Evolutionary conservation across 2,888 invertebrate species (phyloP).

Genomic region (Muschampia plurimacula): DNA sequence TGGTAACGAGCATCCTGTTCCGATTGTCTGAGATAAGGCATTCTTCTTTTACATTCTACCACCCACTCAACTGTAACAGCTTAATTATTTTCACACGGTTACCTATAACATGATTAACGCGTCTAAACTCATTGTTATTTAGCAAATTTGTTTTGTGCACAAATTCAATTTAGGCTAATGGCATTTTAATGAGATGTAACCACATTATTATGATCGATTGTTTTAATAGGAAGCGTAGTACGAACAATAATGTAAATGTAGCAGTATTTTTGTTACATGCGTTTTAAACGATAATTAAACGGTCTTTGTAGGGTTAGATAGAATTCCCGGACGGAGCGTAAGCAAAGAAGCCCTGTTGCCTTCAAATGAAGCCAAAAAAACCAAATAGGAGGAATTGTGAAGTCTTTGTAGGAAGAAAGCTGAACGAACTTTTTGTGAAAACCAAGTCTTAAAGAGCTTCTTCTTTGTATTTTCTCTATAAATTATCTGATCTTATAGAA

Average conservation of each 20-base stretch:
- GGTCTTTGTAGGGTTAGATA: background rate
- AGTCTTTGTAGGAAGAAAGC: too few species aligned
- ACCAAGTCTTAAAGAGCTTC: too few species aligned
- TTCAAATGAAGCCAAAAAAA: too few species aligned
- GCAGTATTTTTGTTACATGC: background rate
- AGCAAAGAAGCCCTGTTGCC: too few species aligned
- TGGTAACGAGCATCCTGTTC: too few species aligned
- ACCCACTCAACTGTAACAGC: conserved; percentile 36
- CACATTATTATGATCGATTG: conserved; percentile 30
- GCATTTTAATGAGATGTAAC: conserved; percentile 34
- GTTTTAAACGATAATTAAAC: background rate
- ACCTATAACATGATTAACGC: conserved; percentile 10
- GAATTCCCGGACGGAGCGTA: too few species aligned
- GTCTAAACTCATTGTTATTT: conserved; percentile 26
- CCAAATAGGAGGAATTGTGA: too few species aligned
- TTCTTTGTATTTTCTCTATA: too few species aligned
- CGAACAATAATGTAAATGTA: background rate
- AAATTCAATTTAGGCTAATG: conserved; percentile 36
- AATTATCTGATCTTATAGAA: too few species aligned
- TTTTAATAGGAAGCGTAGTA: background rate
- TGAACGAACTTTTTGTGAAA: too few species aligned
- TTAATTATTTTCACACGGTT: conserved; percentile 46
- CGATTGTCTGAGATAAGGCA: too few species aligned
- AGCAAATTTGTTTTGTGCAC: conserved; percentile 29
- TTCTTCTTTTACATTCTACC: too few species aligned